Conservation (phyloP, 2,888 invertebrate genomes). For the Carpatolechia fugitivella region DNA sequence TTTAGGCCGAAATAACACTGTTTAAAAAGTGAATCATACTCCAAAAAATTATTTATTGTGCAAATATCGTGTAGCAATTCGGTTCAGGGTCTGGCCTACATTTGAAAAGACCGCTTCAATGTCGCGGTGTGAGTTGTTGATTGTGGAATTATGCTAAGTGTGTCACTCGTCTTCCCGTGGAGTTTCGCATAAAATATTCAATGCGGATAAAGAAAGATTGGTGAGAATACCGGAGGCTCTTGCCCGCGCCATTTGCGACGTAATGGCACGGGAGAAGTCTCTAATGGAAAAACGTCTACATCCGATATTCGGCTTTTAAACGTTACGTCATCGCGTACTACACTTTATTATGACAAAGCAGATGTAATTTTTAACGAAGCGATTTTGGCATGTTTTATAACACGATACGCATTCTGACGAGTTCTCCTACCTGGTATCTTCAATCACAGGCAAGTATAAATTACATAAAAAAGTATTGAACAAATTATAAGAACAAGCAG, state of each 20-base stretch:
- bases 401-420: too few relatives aligned
- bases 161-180: slow-evolving; percentile 41
- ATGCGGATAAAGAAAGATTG: slow-evolving; percentile 43
- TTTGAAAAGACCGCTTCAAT: slow-evolving; percentile 43
- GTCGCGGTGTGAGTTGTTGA: slow-evolving; percentile 45
- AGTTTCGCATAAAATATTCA: slow-evolving; percentile 38
- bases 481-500: too few relatives aligned
- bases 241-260: slow-evolving; percentile 53
- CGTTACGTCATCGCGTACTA: slow-evolving; percentile 33
- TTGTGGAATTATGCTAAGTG: slow-evolving; percentile 48
- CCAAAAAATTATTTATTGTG: slow-evolving; percentile 12
- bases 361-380: neutral
- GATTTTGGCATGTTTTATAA: neutral
- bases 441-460: too few relatives aligned
- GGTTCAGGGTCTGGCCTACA: slow-evolving; percentile 45
- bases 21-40: neutral
- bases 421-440: too few relatives aligned
- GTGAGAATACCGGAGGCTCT: slow-evolving; percentile 40
- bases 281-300: slow-evolving; percentile 56
- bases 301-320: slow-evolving; percentile 37
- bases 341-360: neutral
- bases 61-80: slow-evolving; percentile 38
- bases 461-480: too few relatives aligned
- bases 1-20: too few relatives aligned
- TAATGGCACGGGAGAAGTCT: slow-evolving; percentile 52